A percentile compares a stretch with the other conserved stretches of the same genome.
These are phyloP conservation scores for Petrocephalus sullivani DNA, from an alignment of 2,797 vertebrate species.

Conservation along the genomic window DNA sequence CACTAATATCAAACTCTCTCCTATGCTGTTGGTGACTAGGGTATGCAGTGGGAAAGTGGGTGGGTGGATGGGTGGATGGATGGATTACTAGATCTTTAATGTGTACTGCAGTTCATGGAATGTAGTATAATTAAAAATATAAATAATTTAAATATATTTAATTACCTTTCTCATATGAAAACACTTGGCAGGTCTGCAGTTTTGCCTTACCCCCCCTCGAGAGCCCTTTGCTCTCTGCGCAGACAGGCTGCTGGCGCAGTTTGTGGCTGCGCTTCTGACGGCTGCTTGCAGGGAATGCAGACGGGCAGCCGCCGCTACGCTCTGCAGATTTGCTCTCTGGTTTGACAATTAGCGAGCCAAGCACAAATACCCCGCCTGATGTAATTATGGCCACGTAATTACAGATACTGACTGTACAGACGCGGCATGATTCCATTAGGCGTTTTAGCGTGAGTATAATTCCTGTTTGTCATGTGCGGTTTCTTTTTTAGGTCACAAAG, in stretches of 20 bases:
- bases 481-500: constrained; percentile 1
- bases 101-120: too few relatives aligned
- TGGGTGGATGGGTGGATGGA: too few relatives aligned
- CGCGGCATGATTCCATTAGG: constrained; percentile 1
- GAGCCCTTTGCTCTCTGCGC: background rate
- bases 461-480: background rate
- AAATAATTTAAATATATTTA: too few relatives aligned
- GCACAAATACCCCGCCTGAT: background rate
- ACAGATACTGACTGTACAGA: background rate
- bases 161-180: background rate
- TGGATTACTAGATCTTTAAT: too few relatives aligned
- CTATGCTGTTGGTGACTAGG: background rate
- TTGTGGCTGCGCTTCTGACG: background rate
- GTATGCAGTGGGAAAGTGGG: background rate
- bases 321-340: background rate
- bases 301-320: background rate
- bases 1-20: background rate
- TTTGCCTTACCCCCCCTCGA: background rate
- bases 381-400: background rate
- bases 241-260: background rate
- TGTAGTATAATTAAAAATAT: too few relatives aligned
- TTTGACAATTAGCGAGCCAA: background rate
- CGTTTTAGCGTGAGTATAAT: background rate
- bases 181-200: background rate
- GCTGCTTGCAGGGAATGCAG: background rate